These are phyloP conservation scores for Phasianus colchicus DNA, from an alignment of 2,113 vertebrate genomes.

Conservation along the genomic window DNA sequence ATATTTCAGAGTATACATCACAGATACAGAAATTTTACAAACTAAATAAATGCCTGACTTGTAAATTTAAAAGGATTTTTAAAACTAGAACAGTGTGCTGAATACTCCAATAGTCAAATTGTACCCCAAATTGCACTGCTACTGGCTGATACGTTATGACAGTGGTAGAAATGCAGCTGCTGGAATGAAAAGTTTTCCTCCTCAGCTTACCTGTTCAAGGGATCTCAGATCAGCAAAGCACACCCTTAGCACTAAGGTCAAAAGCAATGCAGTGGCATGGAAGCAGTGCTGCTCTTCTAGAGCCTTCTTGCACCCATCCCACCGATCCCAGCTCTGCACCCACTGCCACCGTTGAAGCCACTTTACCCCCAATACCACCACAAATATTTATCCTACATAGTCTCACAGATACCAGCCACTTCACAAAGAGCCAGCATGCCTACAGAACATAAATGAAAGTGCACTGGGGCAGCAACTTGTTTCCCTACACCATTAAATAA, in stretches of 20 bases:
- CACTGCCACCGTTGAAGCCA: fast-evolving
- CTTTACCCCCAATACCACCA: not conserved
- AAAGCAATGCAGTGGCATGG: not conserved
- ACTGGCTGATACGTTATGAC: not conserved
- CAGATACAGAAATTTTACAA: not conserved
- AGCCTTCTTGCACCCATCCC: not conserved
- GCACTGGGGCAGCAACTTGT: fast-evolving
- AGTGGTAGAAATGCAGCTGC: not conserved
- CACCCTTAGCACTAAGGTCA: not conserved
- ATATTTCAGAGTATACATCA: not conserved
- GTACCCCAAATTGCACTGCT: not conserved
- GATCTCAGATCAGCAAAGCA: not conserved
- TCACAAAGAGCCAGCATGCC: not conserved
- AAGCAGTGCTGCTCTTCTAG: not conserved
- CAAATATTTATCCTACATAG: not conserved
- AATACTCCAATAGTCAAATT: not conserved
- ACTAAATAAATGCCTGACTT: not conserved
- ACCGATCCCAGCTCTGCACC: not conserved
- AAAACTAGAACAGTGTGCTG: not conserved
- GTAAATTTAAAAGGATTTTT: not conserved
- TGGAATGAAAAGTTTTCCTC: not conserved
- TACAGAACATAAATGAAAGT: not conserved
- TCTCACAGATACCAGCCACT: fast-evolving
- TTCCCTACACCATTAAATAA: not conserved
- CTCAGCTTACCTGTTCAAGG: not conserved